Conservation (phyloP, 2,113 vertebrate genomes). For the Electrona antarctica region DNA sequence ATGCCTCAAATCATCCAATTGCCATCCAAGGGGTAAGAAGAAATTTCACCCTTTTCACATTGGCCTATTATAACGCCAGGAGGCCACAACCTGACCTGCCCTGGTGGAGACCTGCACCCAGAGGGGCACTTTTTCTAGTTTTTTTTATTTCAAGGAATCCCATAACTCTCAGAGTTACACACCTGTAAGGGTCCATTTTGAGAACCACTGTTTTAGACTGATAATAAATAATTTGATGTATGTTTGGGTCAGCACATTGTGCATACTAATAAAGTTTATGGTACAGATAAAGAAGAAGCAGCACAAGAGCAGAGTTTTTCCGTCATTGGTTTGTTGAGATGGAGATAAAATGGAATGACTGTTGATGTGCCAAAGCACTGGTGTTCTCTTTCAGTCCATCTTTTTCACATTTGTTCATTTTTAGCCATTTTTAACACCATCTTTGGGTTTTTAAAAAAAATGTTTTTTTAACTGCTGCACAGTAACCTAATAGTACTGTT, state of each 20-base stretch:
- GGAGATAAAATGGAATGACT: constrained; percentile 24
- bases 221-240: constrained; percentile 27
- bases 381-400: constrained; percentile 17
- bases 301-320: constrained; percentile 23
- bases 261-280: constrained; percentile 11
- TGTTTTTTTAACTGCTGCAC: too few species aligned
- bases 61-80: too few species aligned
- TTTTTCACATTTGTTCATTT: constrained; percentile 36
- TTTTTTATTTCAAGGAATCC: not conserved
- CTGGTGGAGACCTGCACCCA: too few species aligned
- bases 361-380: constrained; percentile 33
- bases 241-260: constrained; percentile 13
- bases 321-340: constrained; percentile 38
- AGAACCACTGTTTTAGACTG: not conserved
- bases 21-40: too few species aligned
- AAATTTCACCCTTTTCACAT: too few species aligned
- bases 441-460: not conserved
- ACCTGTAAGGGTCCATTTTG: too few species aligned
- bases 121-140: too few species aligned
- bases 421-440: constrained; percentile 12
- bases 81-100: too few species aligned
- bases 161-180: too few species aligned
- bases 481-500: not conserved
- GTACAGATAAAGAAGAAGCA: not conserved
- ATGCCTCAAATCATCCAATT: too few species aligned